phyloP scores from a whole-genome alignment of 2,888 invertebrate species.

The Noctuana brunneofusca region DNA sequence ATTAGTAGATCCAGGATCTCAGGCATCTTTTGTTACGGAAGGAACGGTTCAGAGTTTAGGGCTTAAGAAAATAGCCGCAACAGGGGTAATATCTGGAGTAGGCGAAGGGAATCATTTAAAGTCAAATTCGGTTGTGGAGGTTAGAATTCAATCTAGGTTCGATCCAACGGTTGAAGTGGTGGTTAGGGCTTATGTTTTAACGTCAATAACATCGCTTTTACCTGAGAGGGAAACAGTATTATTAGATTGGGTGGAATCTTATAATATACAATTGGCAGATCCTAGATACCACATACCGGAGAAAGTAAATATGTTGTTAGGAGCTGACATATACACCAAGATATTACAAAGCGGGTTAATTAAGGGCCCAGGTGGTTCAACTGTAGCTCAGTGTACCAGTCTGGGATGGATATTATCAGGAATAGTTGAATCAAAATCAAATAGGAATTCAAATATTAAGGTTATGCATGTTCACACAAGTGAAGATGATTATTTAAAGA shows the following conservation, averaged over 20 bases:
- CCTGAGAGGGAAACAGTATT: neutral
- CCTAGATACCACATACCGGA: conserved; percentile 2
- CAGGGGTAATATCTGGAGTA: neutral
- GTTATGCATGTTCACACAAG: neutral
- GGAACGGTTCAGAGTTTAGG: neutral
- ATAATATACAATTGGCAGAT: neutral
- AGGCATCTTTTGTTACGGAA: neutral
- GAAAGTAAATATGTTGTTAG: neutral
- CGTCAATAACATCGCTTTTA: neutral
- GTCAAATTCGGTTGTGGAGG: neutral
- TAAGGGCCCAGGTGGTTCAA: neutral
- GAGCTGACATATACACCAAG: neutral
- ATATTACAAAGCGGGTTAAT: neutral
- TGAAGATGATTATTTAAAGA: neutral
- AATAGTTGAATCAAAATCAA: neutral
- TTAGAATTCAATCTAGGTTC: neutral
- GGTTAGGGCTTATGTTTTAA: neutral
- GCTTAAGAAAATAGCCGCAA: neutral
- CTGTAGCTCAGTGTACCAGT: neutral
- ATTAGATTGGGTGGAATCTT: neutral
- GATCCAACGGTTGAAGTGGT: neutral
- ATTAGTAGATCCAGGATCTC: neutral
- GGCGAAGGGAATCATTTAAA: neutral
- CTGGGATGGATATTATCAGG: neutral
- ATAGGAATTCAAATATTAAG: neutral